Conservation (phyloP, 30 jellyfish, hydroid and myxozoan species). For the Aurelia coerulea region DNA sequence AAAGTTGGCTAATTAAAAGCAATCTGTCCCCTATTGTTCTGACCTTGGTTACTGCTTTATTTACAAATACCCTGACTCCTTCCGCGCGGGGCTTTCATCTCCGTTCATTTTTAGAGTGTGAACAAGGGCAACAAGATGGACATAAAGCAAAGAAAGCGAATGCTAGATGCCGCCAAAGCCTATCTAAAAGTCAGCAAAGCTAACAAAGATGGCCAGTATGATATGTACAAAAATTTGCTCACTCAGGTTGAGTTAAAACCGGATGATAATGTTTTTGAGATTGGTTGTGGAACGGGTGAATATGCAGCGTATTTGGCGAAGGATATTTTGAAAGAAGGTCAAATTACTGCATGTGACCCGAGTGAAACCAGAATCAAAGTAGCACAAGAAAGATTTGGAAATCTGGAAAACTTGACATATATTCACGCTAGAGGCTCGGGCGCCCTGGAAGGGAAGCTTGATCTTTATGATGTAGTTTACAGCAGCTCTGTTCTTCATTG, state of each 20-base stretch:
- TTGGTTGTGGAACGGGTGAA: constrained; percentile 46
- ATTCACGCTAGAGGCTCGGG: not conserved
- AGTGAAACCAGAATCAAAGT: not conserved
- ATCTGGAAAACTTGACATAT: not conserved
- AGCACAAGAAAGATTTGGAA: not conserved
- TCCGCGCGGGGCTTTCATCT: too few species aligned
- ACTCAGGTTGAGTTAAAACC: not conserved
- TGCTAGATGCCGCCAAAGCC: too few species aligned
- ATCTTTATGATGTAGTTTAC: not conserved
- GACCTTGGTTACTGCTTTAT: too few species aligned
- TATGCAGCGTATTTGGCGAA: not conserved
- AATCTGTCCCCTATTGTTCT: too few species aligned
- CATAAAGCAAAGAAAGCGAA: too few species aligned
- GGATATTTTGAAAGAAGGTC: not conserved
- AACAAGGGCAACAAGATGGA: too few species aligned
- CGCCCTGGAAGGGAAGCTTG: not conserved
- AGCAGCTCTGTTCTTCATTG: constrained; percentile 2
- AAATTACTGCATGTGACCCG: not conserved
- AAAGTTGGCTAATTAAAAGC: too few species aligned
- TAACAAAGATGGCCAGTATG: too few species aligned
- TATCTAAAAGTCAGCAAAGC: too few species aligned
- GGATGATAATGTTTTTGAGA: constrained; percentile 7
- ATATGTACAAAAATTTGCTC: not conserved
- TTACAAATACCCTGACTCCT: too few species aligned
- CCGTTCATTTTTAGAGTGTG: too few species aligned